Percentiles rank a stretch among this genome's conserved stretches.
Conservation (phyloP, 2,888 invertebrate genomes). For the Aradus depressus region DNA sequence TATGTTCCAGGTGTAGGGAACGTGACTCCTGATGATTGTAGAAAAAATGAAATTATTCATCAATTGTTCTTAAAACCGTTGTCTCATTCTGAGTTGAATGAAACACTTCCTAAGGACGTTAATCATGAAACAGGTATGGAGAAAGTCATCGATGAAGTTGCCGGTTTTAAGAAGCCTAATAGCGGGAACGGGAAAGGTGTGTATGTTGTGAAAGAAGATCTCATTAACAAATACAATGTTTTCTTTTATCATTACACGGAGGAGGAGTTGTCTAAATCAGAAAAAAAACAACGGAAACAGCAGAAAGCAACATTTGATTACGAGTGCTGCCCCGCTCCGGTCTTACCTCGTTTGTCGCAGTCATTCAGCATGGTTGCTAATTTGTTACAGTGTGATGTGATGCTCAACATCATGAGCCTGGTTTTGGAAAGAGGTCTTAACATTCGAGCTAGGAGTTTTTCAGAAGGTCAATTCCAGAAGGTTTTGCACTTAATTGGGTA, state of each 20-base stretch:
- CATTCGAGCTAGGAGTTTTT: slow-evolving; percentile 63
- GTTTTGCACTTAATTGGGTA: slow-evolving; percentile 84
- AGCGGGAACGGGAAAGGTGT: slow-evolving; percentile 50
- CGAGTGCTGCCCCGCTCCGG: slow-evolving; percentile 85
- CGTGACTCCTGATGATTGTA: slow-evolving; percentile 66
- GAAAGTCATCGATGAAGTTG: slow-evolving; percentile 76
- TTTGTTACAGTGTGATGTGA: slow-evolving; percentile 78
- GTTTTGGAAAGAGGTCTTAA: slow-evolving; percentile 66
- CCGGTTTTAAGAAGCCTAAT: slow-evolving; percentile 72
- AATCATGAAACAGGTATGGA: slow-evolving; percentile 68
- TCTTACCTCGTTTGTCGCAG: slow-evolving; percentile 63
- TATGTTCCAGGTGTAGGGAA: slow-evolving; percentile 65
- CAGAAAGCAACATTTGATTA: slow-evolving; percentile 63
- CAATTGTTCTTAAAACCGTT: slow-evolving; percentile 88
- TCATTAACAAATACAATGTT: slow-evolving; percentile 80
- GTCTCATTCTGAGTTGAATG: slow-evolving; percentile 87
- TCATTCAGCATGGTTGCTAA: slow-evolving; percentile 70
- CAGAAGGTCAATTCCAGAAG: slow-evolving; percentile 85
- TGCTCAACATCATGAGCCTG: slow-evolving; percentile 68
- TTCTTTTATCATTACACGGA: slow-evolving; percentile 97
- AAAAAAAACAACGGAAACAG: slow-evolving; percentile 79
- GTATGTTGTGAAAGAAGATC: slow-evolving; percentile 78
- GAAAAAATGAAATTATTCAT: slow-evolving; percentile 93
- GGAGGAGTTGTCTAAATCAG: slow-evolving; percentile 80
- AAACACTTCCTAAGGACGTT: slow-evolving; percentile 76